A percentile compares a stretch with the other conserved stretches of the same genome.
Conservation (phyloP, 2,888 invertebrate species). For the Frankliniella fusca region DNA sequence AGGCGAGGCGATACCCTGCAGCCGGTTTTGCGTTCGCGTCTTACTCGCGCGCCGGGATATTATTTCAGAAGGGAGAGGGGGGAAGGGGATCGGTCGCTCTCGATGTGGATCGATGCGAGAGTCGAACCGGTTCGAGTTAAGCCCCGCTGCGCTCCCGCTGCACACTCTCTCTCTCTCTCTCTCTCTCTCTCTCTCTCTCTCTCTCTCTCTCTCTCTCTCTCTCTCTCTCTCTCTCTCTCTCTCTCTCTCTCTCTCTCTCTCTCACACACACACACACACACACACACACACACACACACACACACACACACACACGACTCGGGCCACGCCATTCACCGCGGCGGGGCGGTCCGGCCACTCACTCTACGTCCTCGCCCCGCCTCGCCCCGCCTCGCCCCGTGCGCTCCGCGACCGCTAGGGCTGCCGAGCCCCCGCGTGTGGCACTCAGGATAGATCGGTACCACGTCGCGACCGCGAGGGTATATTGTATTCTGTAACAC, state of each 20-base stretch:
- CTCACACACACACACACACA: not conserved
- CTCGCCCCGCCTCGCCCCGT: too few relatives aligned
- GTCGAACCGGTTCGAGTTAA: conserved; percentile 21
- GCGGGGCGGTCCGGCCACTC: not conserved
- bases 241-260: too few relatives aligned
- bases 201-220: too few relatives aligned
- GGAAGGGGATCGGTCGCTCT: not conserved
- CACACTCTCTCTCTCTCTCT: not conserved
- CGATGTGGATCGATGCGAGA: conserved; percentile 25
- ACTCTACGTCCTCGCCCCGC: too few relatives aligned
- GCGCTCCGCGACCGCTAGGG: too few relatives aligned
- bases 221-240: too few relatives aligned
- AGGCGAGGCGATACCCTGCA: not conserved
- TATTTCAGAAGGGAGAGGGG: not conserved
- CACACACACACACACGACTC: not conserved
- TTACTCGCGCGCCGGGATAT: not conserved
- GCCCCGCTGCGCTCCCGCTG: not conserved
- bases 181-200: too few relatives aligned
- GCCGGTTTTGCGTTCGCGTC: conserved; percentile 18
- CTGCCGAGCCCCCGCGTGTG: too few relatives aligned
- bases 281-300: not conserved
- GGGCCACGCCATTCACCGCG: not conserved
- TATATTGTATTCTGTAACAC: too few relatives aligned
- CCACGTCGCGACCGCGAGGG: too few relatives aligned
- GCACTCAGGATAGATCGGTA: too few relatives aligned